Evolutionary conservation across 2,888 invertebrate genomes (phyloP).

Genomic region (Protodeltote pygarga): DNA sequence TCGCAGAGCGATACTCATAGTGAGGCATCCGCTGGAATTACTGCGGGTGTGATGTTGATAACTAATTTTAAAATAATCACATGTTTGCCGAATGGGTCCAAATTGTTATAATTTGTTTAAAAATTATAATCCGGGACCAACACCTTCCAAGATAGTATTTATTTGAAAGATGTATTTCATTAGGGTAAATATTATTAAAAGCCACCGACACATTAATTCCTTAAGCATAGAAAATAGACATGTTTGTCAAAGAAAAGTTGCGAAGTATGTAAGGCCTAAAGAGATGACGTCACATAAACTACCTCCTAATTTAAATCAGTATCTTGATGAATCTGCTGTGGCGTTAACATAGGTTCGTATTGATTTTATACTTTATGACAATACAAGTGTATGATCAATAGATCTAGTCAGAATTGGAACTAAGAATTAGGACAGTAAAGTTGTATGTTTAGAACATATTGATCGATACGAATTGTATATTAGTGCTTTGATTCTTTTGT

Average conservation of each 20-base stretch:
- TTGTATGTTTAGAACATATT: slow-evolving; percentile 36
- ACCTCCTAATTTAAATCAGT: slow-evolving; percentile 85
- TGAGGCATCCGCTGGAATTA: slow-evolving; percentile 70
- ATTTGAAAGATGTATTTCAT: slow-evolving; percentile 86
- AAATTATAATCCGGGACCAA: slow-evolving; percentile 87
- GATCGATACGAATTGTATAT: slow-evolving; percentile 29
- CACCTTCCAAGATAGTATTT: slow-evolving; percentile 87
- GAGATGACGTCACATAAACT: slow-evolving; percentile 74
- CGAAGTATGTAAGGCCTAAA: slow-evolving; percentile 72
- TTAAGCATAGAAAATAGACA: slow-evolving; percentile 86
- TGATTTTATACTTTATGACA: slow-evolving; percentile 59
- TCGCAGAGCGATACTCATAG: slow-evolving; percentile 84
- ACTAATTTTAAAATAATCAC: slow-evolving; percentile 75
- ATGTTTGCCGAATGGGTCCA: slow-evolving; percentile 85
- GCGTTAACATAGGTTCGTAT: slow-evolving; percentile 63
- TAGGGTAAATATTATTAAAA: slow-evolving; percentile 85
- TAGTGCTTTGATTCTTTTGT: slow-evolving; percentile 19
- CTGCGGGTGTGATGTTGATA: slow-evolving; percentile 73
- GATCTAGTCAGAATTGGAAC: slow-evolving; percentile 85
- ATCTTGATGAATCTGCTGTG: slow-evolving; percentile 73
- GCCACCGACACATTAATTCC: slow-evolving; percentile 87
- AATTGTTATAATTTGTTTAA: slow-evolving; percentile 87
- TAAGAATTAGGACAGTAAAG: slow-evolving; percentile 64
- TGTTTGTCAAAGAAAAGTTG: slow-evolving; percentile 82
- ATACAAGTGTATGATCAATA: slow-evolving; percentile 65